Evolutionary conservation across 1,140 invertebrate genomes (phyloP), one percentile per base, ranked within the genome.

Genomic region (Drosophila rufa): DNA sequence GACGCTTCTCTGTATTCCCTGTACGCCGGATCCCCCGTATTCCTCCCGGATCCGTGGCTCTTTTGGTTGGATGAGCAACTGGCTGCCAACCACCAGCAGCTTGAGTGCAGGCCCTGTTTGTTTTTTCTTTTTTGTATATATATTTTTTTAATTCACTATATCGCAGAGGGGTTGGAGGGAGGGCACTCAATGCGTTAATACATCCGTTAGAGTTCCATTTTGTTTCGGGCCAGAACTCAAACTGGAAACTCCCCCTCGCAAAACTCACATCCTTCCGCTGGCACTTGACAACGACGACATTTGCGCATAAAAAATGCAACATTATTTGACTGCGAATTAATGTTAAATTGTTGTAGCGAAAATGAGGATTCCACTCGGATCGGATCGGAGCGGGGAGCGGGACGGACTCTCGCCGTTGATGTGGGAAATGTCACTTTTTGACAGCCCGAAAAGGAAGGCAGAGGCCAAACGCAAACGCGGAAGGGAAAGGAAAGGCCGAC

Each of bases 311-410:
- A 87, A 87, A 87, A 87, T 87, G 77, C 84, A 87, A 53, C 85
- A 87, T 90, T 87, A 87, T 87, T 87, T 87, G 84, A 87, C 84
- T 87, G 80, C 85, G 84, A 87, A 87, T 87, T 87, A 87, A 87
- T 87, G 84, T 87, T 89, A 87, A 87, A 87, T 87, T 87, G 84
- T 84, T 87, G 84, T 87, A 83, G 73, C 69, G 67, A 73, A 71
- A 73, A 73, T 73, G 82, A 84, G 77, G 81, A 75, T 67, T 69
- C 68, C 77, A 51, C 65, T 51, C 59, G 30, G 62, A 56, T 51
- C 40, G 65, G 64, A 46, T 45, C 33, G 22, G 33, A 11, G 9
- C 33, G 33, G 33, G 55, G 50, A 25, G 15, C 17, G 45, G 67
- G 12, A 22, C 33, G 19, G 17, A 62, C 71, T 67, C 60, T 51